Evolutionary conservation across 2,797 vertebrate species (phyloP).

Genomic region (Emydoidea blandingii): DNA sequence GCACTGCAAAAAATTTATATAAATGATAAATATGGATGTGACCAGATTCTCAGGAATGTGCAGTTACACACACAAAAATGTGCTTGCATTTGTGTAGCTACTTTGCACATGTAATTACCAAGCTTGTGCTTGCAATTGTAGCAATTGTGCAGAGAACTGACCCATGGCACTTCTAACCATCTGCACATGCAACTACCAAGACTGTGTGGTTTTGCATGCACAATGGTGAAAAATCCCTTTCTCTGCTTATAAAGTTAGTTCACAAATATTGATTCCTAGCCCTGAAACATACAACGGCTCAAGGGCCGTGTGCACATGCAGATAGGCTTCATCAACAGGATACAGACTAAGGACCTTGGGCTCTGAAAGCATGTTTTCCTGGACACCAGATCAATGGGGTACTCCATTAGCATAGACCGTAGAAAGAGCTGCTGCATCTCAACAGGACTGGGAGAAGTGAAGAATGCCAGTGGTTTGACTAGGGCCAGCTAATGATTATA

Average conservation of each 20-base stretch:
- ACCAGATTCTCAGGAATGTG: neutral
- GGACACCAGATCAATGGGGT: neutral
- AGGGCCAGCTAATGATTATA: neutral
- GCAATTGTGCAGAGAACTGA: neutral
- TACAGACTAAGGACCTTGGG: neutral
- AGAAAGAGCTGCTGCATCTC: conserved; percentile 3
- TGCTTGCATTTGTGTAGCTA: neutral
- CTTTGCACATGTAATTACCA: neutral
- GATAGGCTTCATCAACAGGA: neutral
- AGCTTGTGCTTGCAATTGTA: neutral
- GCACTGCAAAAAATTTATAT: neutral
- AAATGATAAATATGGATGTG: neutral
- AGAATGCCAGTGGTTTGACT: neutral
- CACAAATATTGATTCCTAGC: neutral
- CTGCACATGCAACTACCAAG: rapidly evolving
- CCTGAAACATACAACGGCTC: neutral
- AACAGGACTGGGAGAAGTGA: neutral
- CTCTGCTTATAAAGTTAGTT: neutral
- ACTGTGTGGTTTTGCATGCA: rapidly evolving
- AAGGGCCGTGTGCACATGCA: neutral
- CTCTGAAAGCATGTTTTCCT: neutral
- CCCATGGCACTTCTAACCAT: neutral
- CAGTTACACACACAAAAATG: neutral
- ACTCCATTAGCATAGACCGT: neutral
- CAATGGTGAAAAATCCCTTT: rapidly evolving